Evolutionary conservation across 2,113 vertebrate genomes (phyloP), one percentile per base, ranked within the genome.

Genomic region (Narcine bancroftii): DNA sequence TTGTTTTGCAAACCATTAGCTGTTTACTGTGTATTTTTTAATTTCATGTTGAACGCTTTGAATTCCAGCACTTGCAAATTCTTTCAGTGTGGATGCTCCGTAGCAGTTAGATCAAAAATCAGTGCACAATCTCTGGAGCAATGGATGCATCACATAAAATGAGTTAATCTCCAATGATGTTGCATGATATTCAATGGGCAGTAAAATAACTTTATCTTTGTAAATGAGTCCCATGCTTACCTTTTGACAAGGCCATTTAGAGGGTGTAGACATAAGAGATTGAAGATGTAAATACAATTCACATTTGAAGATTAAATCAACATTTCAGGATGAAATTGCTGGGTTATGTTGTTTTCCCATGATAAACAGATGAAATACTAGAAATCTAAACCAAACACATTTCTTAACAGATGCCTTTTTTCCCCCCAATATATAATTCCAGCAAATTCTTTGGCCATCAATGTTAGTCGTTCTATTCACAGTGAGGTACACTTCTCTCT

Each of bases 91-190:
- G 50, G 81, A 33, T 5, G 79, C 47, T 45, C n/a, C 19, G 1
- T 42, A 19, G 39, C 75, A 77, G 76, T 47, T 81, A 56, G n/a
- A 89, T 42, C n/a, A 60, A 65, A n/a, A 21, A 42, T 21, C 56
- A 89, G 85, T 63, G 36, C 21, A 3, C 65, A 60, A 56, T 17
- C 0, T 56, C 81, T 85, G 56, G 56, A 89, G 85, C 6, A 89
- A 89, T 89, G 85, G 21, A 21, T 42, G 6, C 53, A 42, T 66
- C 85, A 65, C 56, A 65, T 56, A 56, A n/a, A n/a, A 66, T 21
- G 85, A 66, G 56, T 89, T 89, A 89, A 85, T 85, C 81, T 85
- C 60, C 60, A 66, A 36, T 89, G 7, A 66, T 10, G 53, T 63
- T 89, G 26, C 56, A 66, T 36, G 42, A 50, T 81, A 65, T 65